A percentile compares a stretch with the other conserved stretches of the same genome.
These are phyloP conservation scores for Ahaetulla prasina DNA, from an alignment of 2,113 vertebrate genomes.

Conservation along the genomic window DNA sequence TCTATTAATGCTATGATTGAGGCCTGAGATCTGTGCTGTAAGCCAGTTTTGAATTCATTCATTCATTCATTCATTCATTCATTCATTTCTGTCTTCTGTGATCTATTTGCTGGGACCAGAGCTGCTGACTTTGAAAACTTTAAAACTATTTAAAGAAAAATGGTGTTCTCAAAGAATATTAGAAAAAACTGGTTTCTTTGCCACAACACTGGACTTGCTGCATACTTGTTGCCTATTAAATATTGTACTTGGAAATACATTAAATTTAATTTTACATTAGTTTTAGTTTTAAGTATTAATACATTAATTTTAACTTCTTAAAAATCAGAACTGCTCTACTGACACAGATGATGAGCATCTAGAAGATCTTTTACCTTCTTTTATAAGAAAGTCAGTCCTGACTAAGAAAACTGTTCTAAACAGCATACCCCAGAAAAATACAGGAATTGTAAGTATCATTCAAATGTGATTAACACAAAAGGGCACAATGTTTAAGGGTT, in stretches of 20 bases:
- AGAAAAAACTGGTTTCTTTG: neutral
- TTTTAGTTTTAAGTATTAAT: neutral
- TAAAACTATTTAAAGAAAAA: neutral
- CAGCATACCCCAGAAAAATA: slow-evolving; percentile 66
- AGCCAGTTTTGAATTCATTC: neutral
- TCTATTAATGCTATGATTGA: neutral
- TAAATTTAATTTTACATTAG: neutral
- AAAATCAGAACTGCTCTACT: slow-evolving; percentile 54
- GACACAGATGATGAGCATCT: slow-evolving; percentile 69
- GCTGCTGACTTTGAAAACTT: neutral
- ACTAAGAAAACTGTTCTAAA: slow-evolving; percentile 77
- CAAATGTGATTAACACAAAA: neutral
- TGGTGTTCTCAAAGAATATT: neutral
- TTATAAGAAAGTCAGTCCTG: slow-evolving; percentile 82
- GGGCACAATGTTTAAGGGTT: neutral
- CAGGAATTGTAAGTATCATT: slow-evolving; percentile 70
- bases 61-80: neutral
- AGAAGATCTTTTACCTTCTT: slow-evolving; percentile 71
- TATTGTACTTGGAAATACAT: neutral
- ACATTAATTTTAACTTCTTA: neutral
- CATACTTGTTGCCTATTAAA: neutral
- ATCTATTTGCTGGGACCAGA: neutral
- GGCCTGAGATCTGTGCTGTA: neutral
- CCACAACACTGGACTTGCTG: neutral
- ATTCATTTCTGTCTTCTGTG: neutral